Evolutionary conservation across 2,797 vertebrate genomes (phyloP), one percentile per base, ranked within the genome.

Genomic region (Harpagifer antarcticus): DNA sequence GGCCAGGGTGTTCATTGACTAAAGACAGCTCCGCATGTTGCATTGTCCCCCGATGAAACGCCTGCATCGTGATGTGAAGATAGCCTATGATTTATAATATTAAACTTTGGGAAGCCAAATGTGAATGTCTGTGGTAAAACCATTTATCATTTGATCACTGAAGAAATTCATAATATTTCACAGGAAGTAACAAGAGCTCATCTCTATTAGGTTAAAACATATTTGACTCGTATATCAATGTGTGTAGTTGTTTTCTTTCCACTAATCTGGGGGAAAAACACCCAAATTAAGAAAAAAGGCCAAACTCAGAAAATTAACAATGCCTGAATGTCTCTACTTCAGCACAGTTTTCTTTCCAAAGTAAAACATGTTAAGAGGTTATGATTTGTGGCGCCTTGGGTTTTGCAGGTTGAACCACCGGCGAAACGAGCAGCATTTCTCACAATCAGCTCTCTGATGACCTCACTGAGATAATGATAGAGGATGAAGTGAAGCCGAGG

Each of bases 381-480:
- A 63, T 81, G 85, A 86, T 87, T 89, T 87, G 80, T 79, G 90
- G 86, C 84, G 82, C 75, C 84, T 78, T 31, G 33, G 60, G 70
- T 80, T 82, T 82, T 71, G 81, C 82, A 88, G 85, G 84, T 83
- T 77, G 58, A 81, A 86, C 89, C 87, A 37, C 89, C 78, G 78
- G 78, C 72, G 81, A 87, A 37, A 84, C 19, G 77, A 82, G 73
- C 60, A 16, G 54, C 82, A 73, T 87, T 86, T 87, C 81, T 81
- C 68, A 37, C 74, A 74, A 87, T 85, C 88, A 78, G 79, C 72
- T 80, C 67, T 65, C 72, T 61, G 80, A 72, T 90, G 90, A 91
- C 74, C 82, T 92, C 84, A 89, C 78, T 9, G 76, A 62, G 82
- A 78, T 93, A 93, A 93, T 91, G 86, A 93, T 72, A 81, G 84